Conservation (phyloP, 2,797 vertebrate species). For the Delichon dasypus region DNA sequence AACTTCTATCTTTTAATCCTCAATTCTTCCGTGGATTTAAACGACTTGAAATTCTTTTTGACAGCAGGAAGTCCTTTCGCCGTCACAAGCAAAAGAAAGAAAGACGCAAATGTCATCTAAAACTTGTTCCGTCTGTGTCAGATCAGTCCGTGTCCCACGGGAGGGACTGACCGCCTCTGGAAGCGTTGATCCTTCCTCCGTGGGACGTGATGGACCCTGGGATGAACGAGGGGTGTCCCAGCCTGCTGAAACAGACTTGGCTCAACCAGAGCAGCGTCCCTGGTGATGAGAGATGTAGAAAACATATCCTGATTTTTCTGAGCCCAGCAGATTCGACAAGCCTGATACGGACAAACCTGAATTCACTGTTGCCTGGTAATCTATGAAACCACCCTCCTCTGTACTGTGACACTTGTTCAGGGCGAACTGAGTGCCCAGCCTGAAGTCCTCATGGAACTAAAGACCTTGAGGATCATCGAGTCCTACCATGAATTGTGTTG, state of each 20-base stretch:
- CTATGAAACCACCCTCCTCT: not conserved
- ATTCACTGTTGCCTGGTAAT: no score
- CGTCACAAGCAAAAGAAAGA: not conserved
- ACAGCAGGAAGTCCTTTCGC: slow-evolving; percentile 19
- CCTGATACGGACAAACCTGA: not conserved
- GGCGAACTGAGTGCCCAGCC: not conserved
- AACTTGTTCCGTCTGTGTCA: not conserved
- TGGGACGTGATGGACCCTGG: not conserved
- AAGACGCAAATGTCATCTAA: not conserved
- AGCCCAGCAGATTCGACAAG: not conserved
- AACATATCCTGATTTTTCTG: not conserved
- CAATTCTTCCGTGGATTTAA: not conserved
- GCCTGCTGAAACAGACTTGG: not conserved
- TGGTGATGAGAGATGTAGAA: not conserved
- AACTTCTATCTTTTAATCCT: slow-evolving; percentile 39
- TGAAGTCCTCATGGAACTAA: not conserved
- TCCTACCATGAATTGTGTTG: rapidly evolving
- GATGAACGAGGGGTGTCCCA: not conserved
- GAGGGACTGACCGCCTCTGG: not conserved
- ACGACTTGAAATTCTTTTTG: not conserved
- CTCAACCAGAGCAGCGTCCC: not conserved
- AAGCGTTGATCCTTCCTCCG: not conserved
- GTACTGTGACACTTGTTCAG: not conserved
- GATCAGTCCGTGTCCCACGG: not conserved
- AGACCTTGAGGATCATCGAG: not conserved